phyloP scores from a whole-genome alignment of 2,113 vertebrate species.

The Ranitomeya imitator region DNA sequence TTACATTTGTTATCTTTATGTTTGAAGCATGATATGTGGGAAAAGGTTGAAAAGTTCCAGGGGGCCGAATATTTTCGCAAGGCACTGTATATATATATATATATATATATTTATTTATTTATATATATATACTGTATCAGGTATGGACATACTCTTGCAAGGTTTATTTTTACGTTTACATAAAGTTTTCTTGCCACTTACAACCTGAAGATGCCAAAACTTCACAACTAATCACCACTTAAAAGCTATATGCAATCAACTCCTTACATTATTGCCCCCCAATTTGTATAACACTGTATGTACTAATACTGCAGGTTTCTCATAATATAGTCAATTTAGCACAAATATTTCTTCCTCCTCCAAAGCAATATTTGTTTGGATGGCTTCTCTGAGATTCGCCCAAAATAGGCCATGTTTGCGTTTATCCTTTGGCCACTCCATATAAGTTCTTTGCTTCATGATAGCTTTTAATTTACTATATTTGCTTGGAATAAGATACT shows the following conservation, averaged over 20 bases:
- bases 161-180: no score
- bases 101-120: no score
- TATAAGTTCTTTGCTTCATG: slow-evolving; percentile 81
- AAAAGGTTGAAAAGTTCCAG: no score
- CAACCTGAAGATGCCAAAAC: neutral
- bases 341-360: slow-evolving; percentile 20
- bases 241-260: neutral
- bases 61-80: no score
- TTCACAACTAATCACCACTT: neutral
- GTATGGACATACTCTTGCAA: no score
- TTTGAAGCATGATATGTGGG: no score
- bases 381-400: slow-evolving; percentile 81
- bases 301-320: neutral
- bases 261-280: neutral
- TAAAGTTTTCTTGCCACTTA: neutral
- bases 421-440: slow-evolving; percentile 87
- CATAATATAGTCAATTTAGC: neutral
- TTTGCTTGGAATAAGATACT: slow-evolving; percentile 80
- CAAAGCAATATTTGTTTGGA: slow-evolving; percentile 67
- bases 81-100: no score
- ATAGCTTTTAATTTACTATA: slow-evolving; percentile 86
- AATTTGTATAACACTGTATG: neutral
- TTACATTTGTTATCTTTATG: no score
- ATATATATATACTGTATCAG: no score
- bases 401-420: slow-evolving; percentile 84